Base-by-base conservation (phyloP, 1,140 invertebrate genomes). In the Zaprionus gabonicus region DNA sequence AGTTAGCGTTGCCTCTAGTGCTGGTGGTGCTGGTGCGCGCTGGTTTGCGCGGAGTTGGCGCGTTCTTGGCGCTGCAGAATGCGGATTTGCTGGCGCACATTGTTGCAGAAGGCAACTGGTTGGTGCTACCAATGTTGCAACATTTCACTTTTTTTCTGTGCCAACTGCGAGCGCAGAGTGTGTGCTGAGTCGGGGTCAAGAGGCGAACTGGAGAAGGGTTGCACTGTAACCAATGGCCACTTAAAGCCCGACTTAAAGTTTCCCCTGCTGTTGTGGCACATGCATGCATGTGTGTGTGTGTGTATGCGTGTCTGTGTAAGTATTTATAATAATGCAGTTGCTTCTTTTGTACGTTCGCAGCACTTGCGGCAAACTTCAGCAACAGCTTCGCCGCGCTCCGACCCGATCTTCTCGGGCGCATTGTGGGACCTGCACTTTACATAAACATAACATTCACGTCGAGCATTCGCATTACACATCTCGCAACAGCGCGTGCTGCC, bases 371-470 rank as follows among this genome's bases (percentile, higher is more conserved):
- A 65, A 84, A 87, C 84, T 86, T 76, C 58, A 85, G 79, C 71
- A 76, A 72, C 75, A 79, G 71, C 68, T 56, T 55, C 55, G 38
- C 38, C 66, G 41, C 63, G 62, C 56, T 76, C 60, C 68, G 10
- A 46, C n/a, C 17, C 20, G 4, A 17, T 20, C 53, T 15, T 7
- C 65, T 68, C 10, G 23, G 34, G 17, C 56, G 64, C 71, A 82
- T 80, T 86, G 80, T 82, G 83, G 76, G 76, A 83, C 65, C 70
- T 70, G 85, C 85, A 90, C 85, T 88, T 88, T 88, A 90, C 84
- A 88, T 88, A 88, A 88, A 88, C 84, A 88, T 88, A 90, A 90
- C 85, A 88, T 88, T 90, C 84, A 90, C 84, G 84, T 88, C 69
- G 81, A 78, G 85, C 69, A 90, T 88, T 88, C 84, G 75, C 81